A percentile compares a stretch with the other conserved stretches of the same genome.
Conservation (phyloP, 2,113 vertebrate genomes). For the Nannospalax galili region DNA sequence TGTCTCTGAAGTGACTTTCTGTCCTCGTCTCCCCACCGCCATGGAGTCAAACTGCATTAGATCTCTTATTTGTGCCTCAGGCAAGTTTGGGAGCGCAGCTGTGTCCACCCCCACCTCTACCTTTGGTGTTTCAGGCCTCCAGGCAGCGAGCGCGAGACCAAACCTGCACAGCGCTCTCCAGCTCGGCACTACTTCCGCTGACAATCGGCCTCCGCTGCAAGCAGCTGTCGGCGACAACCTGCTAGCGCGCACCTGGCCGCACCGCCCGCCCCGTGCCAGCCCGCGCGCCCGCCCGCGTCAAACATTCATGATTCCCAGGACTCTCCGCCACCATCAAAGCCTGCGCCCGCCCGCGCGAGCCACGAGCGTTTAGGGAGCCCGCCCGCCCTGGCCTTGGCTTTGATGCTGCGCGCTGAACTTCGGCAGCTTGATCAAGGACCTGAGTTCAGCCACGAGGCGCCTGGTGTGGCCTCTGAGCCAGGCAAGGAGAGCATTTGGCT, state of each 20-base stretch:
- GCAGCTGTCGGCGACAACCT: constrained; percentile 94
- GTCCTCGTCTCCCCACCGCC: constrained; percentile 91
- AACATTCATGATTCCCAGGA: constrained; percentile 92
- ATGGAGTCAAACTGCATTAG: constrained; percentile 93
- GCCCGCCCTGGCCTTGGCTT: constrained; percentile 69
- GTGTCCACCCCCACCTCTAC: constrained; percentile 94
- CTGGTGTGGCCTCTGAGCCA: constrained; percentile 57
- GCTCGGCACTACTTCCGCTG: constrained; percentile 92
- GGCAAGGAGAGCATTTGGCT: constrained; percentile 39
- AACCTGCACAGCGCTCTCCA: constrained; percentile 86
- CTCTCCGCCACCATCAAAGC: constrained; percentile 88
- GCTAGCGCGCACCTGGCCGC: constrained; percentile 93
- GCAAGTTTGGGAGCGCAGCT: constrained; percentile 95
- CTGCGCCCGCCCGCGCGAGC: not conserved
- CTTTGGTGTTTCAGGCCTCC: constrained; percentile 95
- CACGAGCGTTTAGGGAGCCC: constrained; percentile 22
- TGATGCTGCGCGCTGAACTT: constrained; percentile 82
- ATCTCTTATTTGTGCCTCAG: constrained; percentile 96
- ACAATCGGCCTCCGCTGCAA: constrained; percentile 87
- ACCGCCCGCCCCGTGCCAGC: constrained; percentile 81
- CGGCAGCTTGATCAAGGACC: constrained; percentile 84
- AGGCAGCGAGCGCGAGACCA: constrained; percentile 92
- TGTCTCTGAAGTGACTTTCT: constrained; percentile 96
- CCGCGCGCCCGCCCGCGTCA: constrained; percentile 80
- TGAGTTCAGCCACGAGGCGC: constrained; percentile 73